phyloP scores from a whole-genome alignment of 2,797 vertebrate species.

The Lates japonicus region DNA sequence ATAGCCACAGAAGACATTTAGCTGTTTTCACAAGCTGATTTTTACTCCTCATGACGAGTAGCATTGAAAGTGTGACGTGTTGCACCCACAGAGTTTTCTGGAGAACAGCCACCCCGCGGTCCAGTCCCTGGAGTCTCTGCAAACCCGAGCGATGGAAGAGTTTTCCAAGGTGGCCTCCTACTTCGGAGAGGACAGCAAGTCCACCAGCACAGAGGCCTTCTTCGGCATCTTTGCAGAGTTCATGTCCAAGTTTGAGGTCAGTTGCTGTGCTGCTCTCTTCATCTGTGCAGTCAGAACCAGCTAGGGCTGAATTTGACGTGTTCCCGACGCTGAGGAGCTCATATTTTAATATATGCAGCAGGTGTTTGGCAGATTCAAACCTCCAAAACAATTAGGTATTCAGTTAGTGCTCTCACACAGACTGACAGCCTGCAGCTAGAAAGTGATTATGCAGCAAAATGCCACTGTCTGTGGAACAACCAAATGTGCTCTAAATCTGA shows the following conservation, averaged over 20 bases:
- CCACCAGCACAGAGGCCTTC: slow-evolving; percentile 93
- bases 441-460: slow-evolving; percentile 41
- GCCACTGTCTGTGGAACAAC: slow-evolving; percentile 37
- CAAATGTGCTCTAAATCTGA: slow-evolving; percentile 21
- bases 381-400: slow-evolving; percentile 21
- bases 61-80: slow-evolving; percentile 54
- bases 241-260: slow-evolving; percentile 97
- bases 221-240: slow-evolving; percentile 98
- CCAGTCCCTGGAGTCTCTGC: slow-evolving; percentile 92
- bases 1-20: neutral
- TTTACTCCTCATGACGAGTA: neutral
- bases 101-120: slow-evolving; percentile 95
- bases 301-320: slow-evolving; percentile 1
- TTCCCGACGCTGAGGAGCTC: slow-evolving; percentile 1
- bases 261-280: slow-evolving; percentile 20
- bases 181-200: slow-evolving; percentile 95
- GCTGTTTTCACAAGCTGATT: neutral
- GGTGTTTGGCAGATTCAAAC: slow-evolving; percentile 34
- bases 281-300: neutral
- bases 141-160: slow-evolving; percentile 93
- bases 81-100: slow-evolving; percentile 89
- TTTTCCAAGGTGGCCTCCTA: slow-evolving; percentile 92
- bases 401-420: slow-evolving; percentile 1
- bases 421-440: slow-evolving; percentile 45
- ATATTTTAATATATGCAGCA: slow-evolving; percentile 17